Conservation (phyloP, 2,888 invertebrate species). For the Microchrysa polita region DNA sequence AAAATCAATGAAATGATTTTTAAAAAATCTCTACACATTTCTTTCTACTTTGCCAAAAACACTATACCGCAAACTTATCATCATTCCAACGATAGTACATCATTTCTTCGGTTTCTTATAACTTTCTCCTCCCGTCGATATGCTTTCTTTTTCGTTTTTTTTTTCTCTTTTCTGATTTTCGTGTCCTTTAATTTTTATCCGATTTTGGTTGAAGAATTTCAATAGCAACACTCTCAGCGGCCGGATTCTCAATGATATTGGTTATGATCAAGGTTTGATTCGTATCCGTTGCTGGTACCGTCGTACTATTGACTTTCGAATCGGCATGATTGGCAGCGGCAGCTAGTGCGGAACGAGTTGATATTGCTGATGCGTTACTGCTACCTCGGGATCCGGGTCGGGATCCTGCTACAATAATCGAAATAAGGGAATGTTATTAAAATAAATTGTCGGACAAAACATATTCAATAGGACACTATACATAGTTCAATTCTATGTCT, state of each 20-base stretch:
- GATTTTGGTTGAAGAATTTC: constrained; percentile 78
- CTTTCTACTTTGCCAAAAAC: too few species aligned
- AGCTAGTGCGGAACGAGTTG: constrained; percentile 67
- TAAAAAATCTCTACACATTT: too few species aligned
- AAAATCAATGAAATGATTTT: too few species aligned
- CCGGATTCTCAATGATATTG: constrained; percentile 64
- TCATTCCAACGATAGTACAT: too few species aligned
- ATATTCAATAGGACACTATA: too few species aligned
- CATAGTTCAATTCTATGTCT: too few species aligned
- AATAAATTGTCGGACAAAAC: too few species aligned
- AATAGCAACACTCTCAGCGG: constrained; percentile 75
- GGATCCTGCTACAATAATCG: constrained; percentile 58
- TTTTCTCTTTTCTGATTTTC: too few species aligned
- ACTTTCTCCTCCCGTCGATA: too few species aligned
- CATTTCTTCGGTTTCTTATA: too few species aligned
- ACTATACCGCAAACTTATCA: too few species aligned
- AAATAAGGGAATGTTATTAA: not conserved
- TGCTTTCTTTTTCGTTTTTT: too few species aligned
- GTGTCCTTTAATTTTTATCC: constrained; percentile 49
- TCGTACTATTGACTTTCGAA: not conserved
- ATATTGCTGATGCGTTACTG: constrained; percentile 80
- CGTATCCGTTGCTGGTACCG: constrained; percentile 1
- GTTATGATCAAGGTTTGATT: constrained; percentile 59
- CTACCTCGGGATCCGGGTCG: constrained; percentile 78
- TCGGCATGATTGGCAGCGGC: not conserved